Evolutionary conservation across 2,888 invertebrate species (phyloP), one percentile per base, ranked within the genome.

Genomic region (Strigamia crassipes): DNA sequence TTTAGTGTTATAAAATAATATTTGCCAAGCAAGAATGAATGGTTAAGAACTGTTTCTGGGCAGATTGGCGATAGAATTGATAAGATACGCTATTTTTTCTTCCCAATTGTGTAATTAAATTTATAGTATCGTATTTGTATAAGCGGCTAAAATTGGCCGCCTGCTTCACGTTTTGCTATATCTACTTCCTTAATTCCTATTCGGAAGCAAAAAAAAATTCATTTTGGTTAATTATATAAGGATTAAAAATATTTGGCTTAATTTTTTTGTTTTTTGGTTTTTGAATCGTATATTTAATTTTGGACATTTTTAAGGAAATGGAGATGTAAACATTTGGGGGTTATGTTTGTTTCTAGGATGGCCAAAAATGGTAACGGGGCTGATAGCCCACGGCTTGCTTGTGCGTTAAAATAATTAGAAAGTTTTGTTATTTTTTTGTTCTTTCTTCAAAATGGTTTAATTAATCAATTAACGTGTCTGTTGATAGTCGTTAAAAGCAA

Each of bases 301-400:
- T 23, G 2, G 18, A 18, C 21, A 61, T 61, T 61, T 61, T 61
- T 10, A 15, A 61, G 61, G 61, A 61, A 61, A 61, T 61, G 6
- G 61, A 61, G 61, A 61, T 61, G 61, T 61, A 61, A 61, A 61
- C 61, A 61, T 61, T 61, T 61, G 23, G 61, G 61, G 61, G 61
- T 41, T 61, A 23, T 61, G 18, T 18, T 61, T 61, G 61, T 61
- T 61, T 61, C 61, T 61, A 18, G 61, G 61, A 61, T 61, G 61
- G 23, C 61, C 61, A 61, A 61, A 61, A 61, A 61, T 61, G 61
- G 61, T 61, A 61, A 61, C 61, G 61, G 9, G 61, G 18, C 21
- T 21, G 61, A 61, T 61, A 61, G 18, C 61, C 61, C n/a, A 61
- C 21, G 61, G 61, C 61, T 61, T 61, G 18, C 61, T 18, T 51